Evolutionary conservation across 1,140 invertebrate genomes (phyloP), one percentile per base, ranked within the genome.

Genomic region (Eueides isabella): DNA sequence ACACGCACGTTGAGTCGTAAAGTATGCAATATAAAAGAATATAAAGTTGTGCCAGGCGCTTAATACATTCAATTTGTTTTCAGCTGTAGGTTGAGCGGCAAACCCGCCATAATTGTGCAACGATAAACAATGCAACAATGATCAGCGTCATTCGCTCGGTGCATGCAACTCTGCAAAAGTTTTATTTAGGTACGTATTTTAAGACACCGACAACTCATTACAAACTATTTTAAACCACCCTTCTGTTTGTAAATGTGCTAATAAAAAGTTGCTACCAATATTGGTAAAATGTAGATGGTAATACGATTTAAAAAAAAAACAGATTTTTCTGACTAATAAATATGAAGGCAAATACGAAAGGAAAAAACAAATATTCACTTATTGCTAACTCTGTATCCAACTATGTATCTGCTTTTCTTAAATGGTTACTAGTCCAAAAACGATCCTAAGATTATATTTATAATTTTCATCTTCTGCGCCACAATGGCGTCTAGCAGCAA

Each of bases 61-160:
- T 83, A 83, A 85, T 86, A 82, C 80, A 88, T 89, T 89, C 84
- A 88, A 90, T 89, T 88, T 84, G 81, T 87, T 89, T 84, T 77
- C 76, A 79, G 73, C 62, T 73, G 67, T 67, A 70, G 76, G 38
- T 74, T 64, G 64, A 61, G 48, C 77, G 65, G 61, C 64, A 76
- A 80, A 79, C 69, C 79, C 44, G 76, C 73, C 77, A 74, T 85
- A 77, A 85, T 83, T 81, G 77, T 79, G 79, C 72, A 79, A 77
- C 72, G 67, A 80, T 85, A 85, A 84, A 86, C 84, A 85, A 82
- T 83, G 82, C 78, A 80, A 81, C 78, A 80, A 85, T 84, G 71
- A 83, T 83, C 75, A 76, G 41, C 44, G 63, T 38, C 71, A 67
- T 30, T 68, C 67, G 63, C 72, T 72, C 48, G 66, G 68, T 71